Percentiles rank a stretch among this genome's conserved stretches.
phyloP scores from a whole-genome alignment of 2,888 invertebrate genomes.

The Aleiodes testaceus region DNA sequence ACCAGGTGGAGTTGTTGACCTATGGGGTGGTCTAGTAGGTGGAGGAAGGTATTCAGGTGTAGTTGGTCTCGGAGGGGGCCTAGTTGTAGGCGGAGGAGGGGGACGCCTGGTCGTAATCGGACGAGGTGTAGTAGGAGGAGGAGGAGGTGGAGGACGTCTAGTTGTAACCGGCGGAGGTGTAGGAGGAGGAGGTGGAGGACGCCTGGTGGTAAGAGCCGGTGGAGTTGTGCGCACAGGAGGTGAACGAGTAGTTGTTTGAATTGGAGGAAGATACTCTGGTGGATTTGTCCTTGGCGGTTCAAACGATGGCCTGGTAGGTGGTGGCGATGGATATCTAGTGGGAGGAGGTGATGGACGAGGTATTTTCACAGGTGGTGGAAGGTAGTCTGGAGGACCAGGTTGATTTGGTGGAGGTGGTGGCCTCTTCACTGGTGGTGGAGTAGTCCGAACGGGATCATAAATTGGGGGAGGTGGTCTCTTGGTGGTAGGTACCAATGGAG shows the following conservation, averaged over 20 bases:
- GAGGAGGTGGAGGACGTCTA: slow-evolving; percentile 31
- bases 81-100: slow-evolving; percentile 27
- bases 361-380: not conserved
- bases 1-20: slow-evolving; percentile 56
- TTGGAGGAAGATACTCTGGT: slow-evolving; percentile 11
- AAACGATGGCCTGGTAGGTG: slow-evolving; percentile 24
- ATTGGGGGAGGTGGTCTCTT: slow-evolving; percentile 53
- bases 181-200: slow-evolving; percentile 26
- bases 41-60: slow-evolving; percentile 35
- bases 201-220: not conserved
- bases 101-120: slow-evolving; percentile 18
- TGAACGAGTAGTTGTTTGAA: slow-evolving; percentile 20
- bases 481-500: slow-evolving; percentile 45
- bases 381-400: slow-evolving; percentile 14
- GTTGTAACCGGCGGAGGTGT: slow-evolving; percentile 24
- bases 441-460: not conserved
- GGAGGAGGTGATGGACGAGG: slow-evolving; percentile 66
- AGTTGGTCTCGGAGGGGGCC: slow-evolving; percentile 1
- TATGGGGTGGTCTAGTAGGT: slow-evolving; percentile 39
- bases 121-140: too few relatives aligned
- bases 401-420: slow-evolving; percentile 26
- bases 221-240: slow-evolving; percentile 34
- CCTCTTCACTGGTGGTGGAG: slow-evolving; percentile 36
- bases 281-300: slow-evolving; percentile 43
- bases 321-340: slow-evolving; percentile 67